phyloP scores from a whole-genome alignment of 2,797 vertebrate species.

The Coracias cyanogaster region DNA sequence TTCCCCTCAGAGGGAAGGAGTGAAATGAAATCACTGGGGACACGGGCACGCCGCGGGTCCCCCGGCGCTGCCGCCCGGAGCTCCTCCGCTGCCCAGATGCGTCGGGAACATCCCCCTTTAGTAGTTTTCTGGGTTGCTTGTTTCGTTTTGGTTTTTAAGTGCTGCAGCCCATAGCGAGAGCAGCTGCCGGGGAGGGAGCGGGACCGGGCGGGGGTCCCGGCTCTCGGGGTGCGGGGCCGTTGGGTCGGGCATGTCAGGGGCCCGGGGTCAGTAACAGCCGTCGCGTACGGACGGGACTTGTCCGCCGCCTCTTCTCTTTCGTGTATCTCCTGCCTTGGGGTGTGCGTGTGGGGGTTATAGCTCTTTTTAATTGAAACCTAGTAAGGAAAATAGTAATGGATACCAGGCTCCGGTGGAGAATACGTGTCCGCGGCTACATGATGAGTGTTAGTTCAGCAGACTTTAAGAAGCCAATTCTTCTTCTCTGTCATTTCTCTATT shows the following conservation, averaged over 20 bases:
- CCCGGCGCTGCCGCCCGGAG: background rate
- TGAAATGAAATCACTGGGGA: background rate
- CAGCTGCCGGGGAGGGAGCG: background rate
- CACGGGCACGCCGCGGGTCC: background rate
- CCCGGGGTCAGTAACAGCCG: background rate
- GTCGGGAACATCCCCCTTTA: background rate
- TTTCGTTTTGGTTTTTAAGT: background rate
- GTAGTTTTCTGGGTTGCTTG: background rate
- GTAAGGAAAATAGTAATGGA: slow-evolving; percentile 78
- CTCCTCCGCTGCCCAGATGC: background rate
- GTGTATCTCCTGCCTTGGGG: slow-evolving; percentile 13
- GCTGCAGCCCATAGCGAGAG: background rate
- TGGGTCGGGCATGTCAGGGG: background rate
- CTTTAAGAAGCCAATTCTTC: slow-evolving; percentile 72
- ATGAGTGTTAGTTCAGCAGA: slow-evolving; percentile 81
- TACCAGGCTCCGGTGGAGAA: slow-evolving; percentile 70
- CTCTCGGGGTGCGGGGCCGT: background rate
- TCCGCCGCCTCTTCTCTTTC: slow-evolving; percentile 2
- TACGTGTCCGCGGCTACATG: slow-evolving; percentile 76
- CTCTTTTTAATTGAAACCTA: slow-evolving; percentile 77
- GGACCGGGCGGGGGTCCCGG: background rate
- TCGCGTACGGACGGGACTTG: background rate
- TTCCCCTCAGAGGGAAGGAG: background rate
- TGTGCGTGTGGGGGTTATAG: slow-evolving; percentile 10
- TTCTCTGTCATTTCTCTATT: slow-evolving; percentile 74